Percentiles rank a stretch among this genome's conserved stretches.
phyloP scores from a whole-genome alignment of 2,113 vertebrate species.

The Cyphomyrus plagiostoma region DNA sequence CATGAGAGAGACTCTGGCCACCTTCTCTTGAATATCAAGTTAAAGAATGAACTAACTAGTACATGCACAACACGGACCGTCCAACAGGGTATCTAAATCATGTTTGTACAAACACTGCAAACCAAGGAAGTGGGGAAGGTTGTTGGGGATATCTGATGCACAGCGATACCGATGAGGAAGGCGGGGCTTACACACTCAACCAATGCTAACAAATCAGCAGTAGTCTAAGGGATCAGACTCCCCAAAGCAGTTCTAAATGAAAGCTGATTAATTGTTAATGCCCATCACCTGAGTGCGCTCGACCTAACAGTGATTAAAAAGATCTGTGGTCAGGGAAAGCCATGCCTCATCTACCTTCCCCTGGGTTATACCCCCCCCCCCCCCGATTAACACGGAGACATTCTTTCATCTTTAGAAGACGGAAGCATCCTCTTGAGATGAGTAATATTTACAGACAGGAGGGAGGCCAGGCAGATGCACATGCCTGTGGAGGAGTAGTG shows the following conservation, averaged over 20 bases:
- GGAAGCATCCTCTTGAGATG: background rate
- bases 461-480: constrained; percentile 5
- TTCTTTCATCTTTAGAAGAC: constrained; percentile 13
- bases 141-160: background rate
- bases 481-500: background rate
- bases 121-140: background rate
- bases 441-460: background rate
- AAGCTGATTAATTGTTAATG: background rate
- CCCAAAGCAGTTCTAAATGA: background rate
- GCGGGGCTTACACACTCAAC: background rate
- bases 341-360: no score
- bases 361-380: background rate
- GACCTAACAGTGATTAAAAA: constrained; percentile 12
- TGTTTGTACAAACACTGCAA: background rate
- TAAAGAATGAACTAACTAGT: background rate
- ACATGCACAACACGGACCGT: background rate
- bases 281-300: constrained; percentile 8
- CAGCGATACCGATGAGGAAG: background rate
- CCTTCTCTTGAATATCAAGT: background rate
- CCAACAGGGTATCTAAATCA: background rate
- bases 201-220: background rate
- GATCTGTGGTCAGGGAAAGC: background rate
- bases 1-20: background rate
- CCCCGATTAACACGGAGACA: background rate
- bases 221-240: background rate